Percentiles rank a stretch among this genome's conserved stretches.
Evolutionary conservation across 2,113 vertebrate species (phyloP).

Genomic region (Onychostruthus taczanowskii): DNA sequence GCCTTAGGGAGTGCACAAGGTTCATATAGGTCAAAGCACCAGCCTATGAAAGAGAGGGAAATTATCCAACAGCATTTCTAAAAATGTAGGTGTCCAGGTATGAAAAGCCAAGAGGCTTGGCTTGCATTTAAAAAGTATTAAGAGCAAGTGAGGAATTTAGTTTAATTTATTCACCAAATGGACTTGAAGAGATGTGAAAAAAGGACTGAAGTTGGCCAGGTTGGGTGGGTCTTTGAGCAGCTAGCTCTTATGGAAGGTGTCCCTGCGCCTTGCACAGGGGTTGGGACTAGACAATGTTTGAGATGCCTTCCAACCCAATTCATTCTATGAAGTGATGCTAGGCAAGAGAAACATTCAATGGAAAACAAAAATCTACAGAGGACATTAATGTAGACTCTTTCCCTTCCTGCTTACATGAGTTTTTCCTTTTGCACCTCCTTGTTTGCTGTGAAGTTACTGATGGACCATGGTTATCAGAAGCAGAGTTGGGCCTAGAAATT

Average conservation of each 20-base stretch:
- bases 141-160: conserved; percentile 1
- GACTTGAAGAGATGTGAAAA: background rate
- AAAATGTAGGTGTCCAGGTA: background rate
- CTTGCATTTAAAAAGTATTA: conserved; percentile 31
- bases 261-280: background rate
- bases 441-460: background rate
- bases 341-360: background rate
- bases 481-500: background rate
- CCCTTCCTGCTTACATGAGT: background rate
- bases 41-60: conserved; percentile 5
- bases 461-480: background rate
- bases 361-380: background rate
- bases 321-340: background rate
- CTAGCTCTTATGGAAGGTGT: background rate
- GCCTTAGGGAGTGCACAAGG: background rate
- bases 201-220: background rate
- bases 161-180: conserved; percentile 28
- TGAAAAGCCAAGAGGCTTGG: conserved; percentile 16
- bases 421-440: background rate
- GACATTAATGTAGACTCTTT: background rate
- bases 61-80: background rate
- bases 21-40: background rate
- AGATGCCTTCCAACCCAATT: background rate
- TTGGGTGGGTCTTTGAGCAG: background rate
- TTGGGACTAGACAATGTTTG: background rate